These are phyloP conservation scores for Melierax canorus DNA, from an alignment of 2,113 vertebrate genomes.

Conservation along the genomic window DNA sequence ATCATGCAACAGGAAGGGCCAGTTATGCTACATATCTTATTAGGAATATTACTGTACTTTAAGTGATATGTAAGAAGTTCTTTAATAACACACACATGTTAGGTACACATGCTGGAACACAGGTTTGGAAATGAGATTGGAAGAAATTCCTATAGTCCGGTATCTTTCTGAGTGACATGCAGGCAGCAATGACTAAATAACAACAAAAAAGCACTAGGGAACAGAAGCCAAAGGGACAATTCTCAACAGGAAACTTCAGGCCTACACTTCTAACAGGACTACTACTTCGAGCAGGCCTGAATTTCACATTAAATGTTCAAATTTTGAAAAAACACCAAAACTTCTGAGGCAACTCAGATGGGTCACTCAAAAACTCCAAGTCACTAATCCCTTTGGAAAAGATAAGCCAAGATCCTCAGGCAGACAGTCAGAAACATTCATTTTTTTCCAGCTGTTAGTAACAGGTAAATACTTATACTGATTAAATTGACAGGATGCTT, in stretches of 20 bases:
- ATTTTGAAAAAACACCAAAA: not conserved
- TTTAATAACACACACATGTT: not conserved
- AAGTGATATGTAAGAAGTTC: not conserved
- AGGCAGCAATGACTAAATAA: not conserved
- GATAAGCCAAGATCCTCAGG: not conserved
- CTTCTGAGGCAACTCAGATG: not conserved
- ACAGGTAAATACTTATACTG: not conserved
- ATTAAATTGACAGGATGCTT: not conserved
- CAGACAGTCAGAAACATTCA: not conserved
- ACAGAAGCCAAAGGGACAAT: not conserved
- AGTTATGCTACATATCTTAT: not conserved
- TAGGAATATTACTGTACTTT: not conserved
- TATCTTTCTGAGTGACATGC: not conserved
- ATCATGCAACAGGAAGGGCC: not conserved
- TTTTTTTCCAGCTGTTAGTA: not conserved
- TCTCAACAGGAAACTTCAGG: not conserved
- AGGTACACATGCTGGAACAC: not conserved
- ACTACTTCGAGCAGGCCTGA: not conserved
- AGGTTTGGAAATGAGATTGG: not conserved
- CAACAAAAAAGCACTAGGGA: not conserved
- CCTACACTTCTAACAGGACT: not conserved
- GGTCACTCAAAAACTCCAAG: not conserved
- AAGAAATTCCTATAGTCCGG: not conserved
- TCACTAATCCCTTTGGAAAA: not conserved
- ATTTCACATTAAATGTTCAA: not conserved